Conservation (phyloP, 1,140 invertebrate genomes). For the Pseudomyrmex dendroicus region DNA sequence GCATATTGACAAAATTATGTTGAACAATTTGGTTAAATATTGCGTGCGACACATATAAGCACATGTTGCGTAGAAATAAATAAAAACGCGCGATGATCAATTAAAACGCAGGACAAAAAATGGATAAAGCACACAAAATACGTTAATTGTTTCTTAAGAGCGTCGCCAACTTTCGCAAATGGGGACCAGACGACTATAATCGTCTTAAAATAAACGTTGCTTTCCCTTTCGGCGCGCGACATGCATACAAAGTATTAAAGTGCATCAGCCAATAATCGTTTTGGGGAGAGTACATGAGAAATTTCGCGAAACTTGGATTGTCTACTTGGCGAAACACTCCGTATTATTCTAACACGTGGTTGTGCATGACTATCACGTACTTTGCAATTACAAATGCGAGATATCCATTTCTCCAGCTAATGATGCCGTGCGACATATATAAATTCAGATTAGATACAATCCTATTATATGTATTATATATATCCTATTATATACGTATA, state of each 20-base stretch:
- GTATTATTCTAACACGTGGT: background rate
- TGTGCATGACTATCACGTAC: conserved; percentile 44
- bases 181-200: conserved; percentile 46
- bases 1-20: background rate
- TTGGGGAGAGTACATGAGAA: conserved; percentile 21
- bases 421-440: conserved; percentile 17
- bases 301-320: conserved; percentile 54
- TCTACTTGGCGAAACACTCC: conserved; percentile 16
- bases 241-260: conserved; percentile 48
- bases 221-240: conserved; percentile 54
- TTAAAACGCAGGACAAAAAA: conserved; percentile 18
- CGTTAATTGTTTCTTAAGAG: conserved; percentile 27
- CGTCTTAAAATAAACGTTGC: conserved; percentile 54
- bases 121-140: conserved; percentile 32
- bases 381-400: conserved; percentile 41
- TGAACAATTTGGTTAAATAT: conserved; percentile 23
- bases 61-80: conserved; percentile 14
- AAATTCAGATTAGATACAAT: conserved; percentile 41
- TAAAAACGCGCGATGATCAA: background rate
- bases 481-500: no score
- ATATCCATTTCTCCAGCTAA: conserved; percentile 52
- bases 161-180: conserved; percentile 58
- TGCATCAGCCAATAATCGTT: conserved; percentile 57
- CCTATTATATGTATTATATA: background rate
- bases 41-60: background rate